Base-by-base conservation (phyloP, 1,140 invertebrate genomes). In the Drosophila kurseongensis region DNA sequence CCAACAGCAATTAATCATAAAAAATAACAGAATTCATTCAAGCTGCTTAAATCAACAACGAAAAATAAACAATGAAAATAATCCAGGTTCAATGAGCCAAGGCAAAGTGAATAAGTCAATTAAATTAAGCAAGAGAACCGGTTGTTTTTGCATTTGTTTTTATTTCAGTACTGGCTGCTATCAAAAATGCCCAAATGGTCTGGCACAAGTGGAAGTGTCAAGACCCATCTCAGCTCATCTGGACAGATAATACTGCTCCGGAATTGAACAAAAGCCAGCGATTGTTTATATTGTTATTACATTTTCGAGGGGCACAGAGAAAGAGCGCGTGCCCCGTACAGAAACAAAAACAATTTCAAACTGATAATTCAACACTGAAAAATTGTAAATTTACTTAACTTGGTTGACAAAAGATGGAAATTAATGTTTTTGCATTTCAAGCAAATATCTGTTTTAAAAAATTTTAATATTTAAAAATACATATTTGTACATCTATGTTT, bases 131-230 rank as follows among this genome's bases (percentile, higher is more conserved):
- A 14, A n/a, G 47, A 52, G 38, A 68, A 68, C 65, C 65, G 65
- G 65, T 68, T 62, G 45, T 14, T 51, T 29, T 38, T 54, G 47
- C 18, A 44, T 66, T 45, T 66, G 59, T 23, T 35, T 27, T 27
- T 18, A 35, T 35, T 63, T 63, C 6, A 27, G 8, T 57, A 40
- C 27, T 44, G 47, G 59, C 59, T 52, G 7, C 65, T 68, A 68
- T 68, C 65, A 68, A 32, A 66, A 68, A 54, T 54, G 36, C 65
- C 60, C 61, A 66, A 66, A 54, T 13, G 38, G 18, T 66, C 60
- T 68, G 65, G 54, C 61, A 65, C 42, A 61, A 50, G n/a, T 44
- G 65, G 65, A 61, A 50, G n/a, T 44, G 65, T 66, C 65, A 66
- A 66, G 47, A 67, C 8, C 10, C 61, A 8, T 32, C 8, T 32